These are phyloP conservation scores for Hirtodrosophila alboralis DNA, from an alignment of 2,888 invertebrate species.

Conservation along the genomic window DNA sequence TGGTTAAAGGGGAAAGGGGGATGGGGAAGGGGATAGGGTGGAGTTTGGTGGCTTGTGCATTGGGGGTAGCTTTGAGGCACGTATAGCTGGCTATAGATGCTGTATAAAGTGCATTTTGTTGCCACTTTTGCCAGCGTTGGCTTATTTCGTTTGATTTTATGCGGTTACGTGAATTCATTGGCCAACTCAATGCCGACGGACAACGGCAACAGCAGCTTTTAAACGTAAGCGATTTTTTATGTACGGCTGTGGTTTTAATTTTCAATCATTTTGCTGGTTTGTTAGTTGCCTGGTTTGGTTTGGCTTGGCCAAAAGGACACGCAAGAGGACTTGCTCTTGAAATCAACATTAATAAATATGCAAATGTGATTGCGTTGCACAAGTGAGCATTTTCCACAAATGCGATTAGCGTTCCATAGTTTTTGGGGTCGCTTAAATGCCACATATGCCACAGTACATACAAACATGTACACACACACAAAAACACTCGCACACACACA, in stretches of 20 bases:
- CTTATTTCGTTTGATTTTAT: conserved; percentile 81
- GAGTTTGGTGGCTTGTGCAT: conserved; percentile 9
- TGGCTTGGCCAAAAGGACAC: conserved; percentile 14
- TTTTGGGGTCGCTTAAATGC: conserved; percentile 32
- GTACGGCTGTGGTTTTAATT: conserved; percentile 79
- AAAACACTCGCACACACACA: conserved; percentile 6
- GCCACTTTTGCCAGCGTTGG: conserved; percentile 70
- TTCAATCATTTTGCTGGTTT: conserved; percentile 72
- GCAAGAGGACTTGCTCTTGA: conserved; percentile 31
- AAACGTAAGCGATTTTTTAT: conserved; percentile 79
- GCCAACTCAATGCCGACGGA: conserved; percentile 24
- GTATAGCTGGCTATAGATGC: conserved; percentile 45
- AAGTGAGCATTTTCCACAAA: conserved; percentile 43
- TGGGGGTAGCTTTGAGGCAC: conserved; percentile 38
- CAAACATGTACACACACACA: not conserved
- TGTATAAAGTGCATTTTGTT: conserved; percentile 78
- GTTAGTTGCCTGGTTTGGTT: conserved; percentile 38
- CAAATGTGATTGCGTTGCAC: conserved; percentile 50
- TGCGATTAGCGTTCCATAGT: conserved; percentile 64
- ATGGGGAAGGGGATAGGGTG: not conserved
- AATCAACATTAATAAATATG: conserved; percentile 74
- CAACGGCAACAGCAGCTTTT: conserved; percentile 50
- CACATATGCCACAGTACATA: conserved; percentile 32
- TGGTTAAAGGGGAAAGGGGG: conserved; percentile 3
- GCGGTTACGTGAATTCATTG: conserved; percentile 79